Percentiles rank a stretch among this genome's conserved stretches.
Conservation (phyloP, 35 echinoderm and acorn worm genomes). For the Patiria miniata region DNA sequence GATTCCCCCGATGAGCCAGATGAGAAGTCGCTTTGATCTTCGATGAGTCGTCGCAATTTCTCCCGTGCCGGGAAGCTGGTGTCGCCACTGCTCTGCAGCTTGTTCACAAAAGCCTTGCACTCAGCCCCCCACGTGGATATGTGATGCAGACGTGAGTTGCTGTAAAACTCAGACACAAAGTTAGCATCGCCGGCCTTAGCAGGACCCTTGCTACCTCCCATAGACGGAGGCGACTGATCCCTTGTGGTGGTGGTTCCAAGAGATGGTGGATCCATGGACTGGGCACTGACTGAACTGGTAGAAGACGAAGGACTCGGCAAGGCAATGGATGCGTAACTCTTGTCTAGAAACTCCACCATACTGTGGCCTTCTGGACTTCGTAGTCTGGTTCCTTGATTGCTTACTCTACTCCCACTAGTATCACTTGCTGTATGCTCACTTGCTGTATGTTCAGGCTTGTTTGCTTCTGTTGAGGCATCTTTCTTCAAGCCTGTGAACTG, state of each 20-base stretch:
- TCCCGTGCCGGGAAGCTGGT: constrained; percentile 73
- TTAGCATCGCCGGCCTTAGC: constrained; percentile 78
- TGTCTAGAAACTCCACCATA: not conserved
- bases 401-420: not conserved
- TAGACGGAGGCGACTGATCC: not conserved
- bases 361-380: not conserved
- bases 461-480: not conserved
- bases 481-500: constrained; percentile 15
- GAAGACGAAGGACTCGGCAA: no score
- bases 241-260: not conserved
- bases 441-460: not conserved
- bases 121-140: constrained; percentile 98
- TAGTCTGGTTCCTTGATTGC: not conserved
- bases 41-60: constrained; percentile 42
- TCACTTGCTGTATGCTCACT: not conserved
- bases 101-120: constrained; percentile 89
- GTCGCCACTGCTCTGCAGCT: constrained; percentile 74
- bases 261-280: not conserved
- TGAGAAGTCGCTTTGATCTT: not conserved
- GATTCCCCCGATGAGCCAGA: not conserved
- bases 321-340: no score
- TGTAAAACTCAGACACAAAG: constrained; percentile 95
- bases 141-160: constrained; percentile 83
- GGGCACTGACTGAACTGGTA: not conserved
- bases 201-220: constrained; percentile 12